Conservation (phyloP, 2,797 vertebrate species). For the Hoplostethus mediterraneus region DNA sequence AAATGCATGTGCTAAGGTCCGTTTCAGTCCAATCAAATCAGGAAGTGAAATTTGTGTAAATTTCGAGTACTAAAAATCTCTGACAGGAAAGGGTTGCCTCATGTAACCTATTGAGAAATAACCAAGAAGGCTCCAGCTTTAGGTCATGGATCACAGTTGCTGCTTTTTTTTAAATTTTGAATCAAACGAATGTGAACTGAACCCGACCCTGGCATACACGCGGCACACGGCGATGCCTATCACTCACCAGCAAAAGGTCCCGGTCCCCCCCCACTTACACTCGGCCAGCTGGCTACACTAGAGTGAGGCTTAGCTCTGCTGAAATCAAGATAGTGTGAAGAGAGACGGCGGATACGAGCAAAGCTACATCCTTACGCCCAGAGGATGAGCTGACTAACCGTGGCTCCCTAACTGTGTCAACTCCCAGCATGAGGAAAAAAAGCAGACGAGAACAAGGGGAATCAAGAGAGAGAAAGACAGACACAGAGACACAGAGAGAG, state of each 20-base stretch:
- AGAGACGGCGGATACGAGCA: conserved; percentile 29
- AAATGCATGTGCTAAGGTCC: not conserved
- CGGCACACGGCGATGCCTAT: conserved; percentile 18
- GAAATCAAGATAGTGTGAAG: conserved; percentile 41
- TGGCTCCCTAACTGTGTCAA: conserved; percentile 72
- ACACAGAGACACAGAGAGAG: not conserved
- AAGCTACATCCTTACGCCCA: conserved; percentile 28
- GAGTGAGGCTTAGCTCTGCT: conserved; percentile 27
- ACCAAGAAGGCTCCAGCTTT: not conserved
- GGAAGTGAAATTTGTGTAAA: not conserved
- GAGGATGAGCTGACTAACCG: conserved; percentile 60
- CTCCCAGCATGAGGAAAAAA: conserved; percentile 61
- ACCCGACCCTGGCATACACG: not conserved
- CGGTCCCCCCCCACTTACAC: conserved; percentile 14
- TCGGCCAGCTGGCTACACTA: conserved; percentile 20
- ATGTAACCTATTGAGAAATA: not conserved
- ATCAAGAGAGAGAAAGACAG: not conserved
- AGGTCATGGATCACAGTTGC: conserved; percentile 4
- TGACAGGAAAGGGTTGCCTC: conserved; percentile 9
- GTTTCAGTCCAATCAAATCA: not conserved
- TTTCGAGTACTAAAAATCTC: not conserved
- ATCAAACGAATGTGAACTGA: conserved; percentile 25
- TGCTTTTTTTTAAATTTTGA: conserved; percentile 16
- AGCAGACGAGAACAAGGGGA: conserved; percentile 33
- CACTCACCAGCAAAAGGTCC: conserved; percentile 31